phyloP scores from a whole-genome alignment of 2,888 invertebrate genomes.

The Pachliopta kotzebuea region DNA sequence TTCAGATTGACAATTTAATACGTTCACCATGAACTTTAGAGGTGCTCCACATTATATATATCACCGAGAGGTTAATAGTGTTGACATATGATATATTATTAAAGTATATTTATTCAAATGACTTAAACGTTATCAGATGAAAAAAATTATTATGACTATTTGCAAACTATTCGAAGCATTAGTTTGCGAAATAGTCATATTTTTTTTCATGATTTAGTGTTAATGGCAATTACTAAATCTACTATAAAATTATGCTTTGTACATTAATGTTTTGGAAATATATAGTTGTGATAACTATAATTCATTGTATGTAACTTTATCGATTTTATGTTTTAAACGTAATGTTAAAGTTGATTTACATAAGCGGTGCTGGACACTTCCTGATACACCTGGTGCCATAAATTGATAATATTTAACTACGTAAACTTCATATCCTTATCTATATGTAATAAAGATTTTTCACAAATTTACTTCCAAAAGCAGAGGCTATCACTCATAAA shows the following conservation, averaged over 20 bases:
- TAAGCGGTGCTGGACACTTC: neutral
- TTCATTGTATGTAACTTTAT: neutral
- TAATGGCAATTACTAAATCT: neutral
- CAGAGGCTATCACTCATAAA: too few relatives aligned
- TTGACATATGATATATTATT: neutral
- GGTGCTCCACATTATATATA: neutral
- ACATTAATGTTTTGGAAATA: neutral
- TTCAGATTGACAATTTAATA: slow-evolving; percentile 19
- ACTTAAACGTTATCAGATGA: neutral
- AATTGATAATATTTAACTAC: neutral
- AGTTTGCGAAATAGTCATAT: neutral
- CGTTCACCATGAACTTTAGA: slow-evolving; percentile 26
- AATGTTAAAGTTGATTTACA: neutral
- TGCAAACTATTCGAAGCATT: neutral
- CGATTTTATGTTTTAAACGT: neutral
- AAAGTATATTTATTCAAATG: neutral
- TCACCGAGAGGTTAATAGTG: neutral
- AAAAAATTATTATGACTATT: too few relatives aligned
- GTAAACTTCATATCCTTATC: neutral
- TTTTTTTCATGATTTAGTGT: neutral
- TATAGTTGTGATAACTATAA: neutral
- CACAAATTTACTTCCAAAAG: too few relatives aligned
- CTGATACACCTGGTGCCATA: neutral
- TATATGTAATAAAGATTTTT: too few relatives aligned
- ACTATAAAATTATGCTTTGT: neutral